Base-by-base conservation (phyloP, 2,888 invertebrate genomes). In the Diaprepes abbreviatus region DNA sequence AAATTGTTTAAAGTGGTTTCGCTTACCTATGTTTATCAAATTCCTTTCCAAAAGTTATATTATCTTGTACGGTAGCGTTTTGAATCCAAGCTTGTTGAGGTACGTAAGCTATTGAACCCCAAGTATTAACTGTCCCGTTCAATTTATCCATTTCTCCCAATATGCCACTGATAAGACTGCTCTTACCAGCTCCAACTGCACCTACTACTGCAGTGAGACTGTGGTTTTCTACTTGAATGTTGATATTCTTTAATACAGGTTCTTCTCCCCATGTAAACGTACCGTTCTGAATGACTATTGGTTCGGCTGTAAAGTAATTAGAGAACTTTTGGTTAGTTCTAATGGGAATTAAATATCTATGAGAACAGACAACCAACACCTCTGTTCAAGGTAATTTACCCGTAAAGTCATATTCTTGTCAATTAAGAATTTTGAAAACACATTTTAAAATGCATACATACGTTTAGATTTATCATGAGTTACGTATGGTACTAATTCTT, bases 401-500 rank as follows among this genome's bases (percentile, higher is more conserved):
- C n/a, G n/a, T n/a, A n/a, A n/a, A n/a, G n/a, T n/a, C n/a, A n/a
- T n/a, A n/a, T n/a, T n/a, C n/a, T n/a, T n/a, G n/a, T n/a, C n/a
- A n/a, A n/a, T n/a, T n/a, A n/a, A n/a, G n/a, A n/a, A n/a, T n/a
- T n/a, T n/a, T n/a, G n/a, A n/a, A n/a, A n/a, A n/a, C n/a, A n/a
- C n/a, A n/a, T n/a, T n/a, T n/a, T n/a, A n/a, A n/a, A n/a, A n/a
- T n/a, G n/a, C n/a, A 35, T n/a, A 35, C 40, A 9, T 87, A 94
- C 94, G 86, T 86, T 92, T 91, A 74, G 88, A 87, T 58, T 86
- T 80, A 81, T 94, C 92, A 78, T 94, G 94, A 70, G 89, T 88
- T 0, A 95, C 92, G 75, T 71, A 71, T 90, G 91, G 73, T 88
- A 96, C 93, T 74, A 97, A 85, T 85, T 97, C 97, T 80, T 96